Base-by-base conservation (phyloP, 2,113 vertebrate species). In the Dolichallabes microphthalmus region DNA sequence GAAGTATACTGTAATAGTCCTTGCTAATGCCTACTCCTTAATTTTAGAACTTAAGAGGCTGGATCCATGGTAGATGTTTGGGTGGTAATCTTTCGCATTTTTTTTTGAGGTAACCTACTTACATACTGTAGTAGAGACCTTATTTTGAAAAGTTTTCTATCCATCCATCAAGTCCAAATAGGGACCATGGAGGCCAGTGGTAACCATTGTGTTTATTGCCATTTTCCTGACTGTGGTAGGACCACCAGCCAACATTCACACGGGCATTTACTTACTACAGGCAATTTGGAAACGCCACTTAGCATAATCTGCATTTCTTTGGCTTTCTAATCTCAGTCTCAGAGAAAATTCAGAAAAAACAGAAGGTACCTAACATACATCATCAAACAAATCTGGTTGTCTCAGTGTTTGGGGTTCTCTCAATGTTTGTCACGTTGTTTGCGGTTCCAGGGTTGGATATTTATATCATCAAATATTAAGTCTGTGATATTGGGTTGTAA, bases 391-490 rank as follows among this genome's bases (percentile, higher is more conserved):
- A 53, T 45, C 13, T 53, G 25, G 45, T 75, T 53, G 15, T 13
- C 39, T 74, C 45, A 45, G 45, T 45, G 45, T 45, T 45, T 45
- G 45, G 39, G 4, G 4, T 39, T 39, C 39, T 39, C 39, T 39
- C 39, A 39, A 3, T 39, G 39, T 39, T 45, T 45, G 73, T 52
- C 73, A 15, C 25, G 4, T 0, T 53, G 25, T 50, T 50, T 75
- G 39, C n/a, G n/a, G 25, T 75, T 75, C 12, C 39, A 14, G 13
- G 10, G 22, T 52, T 27, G 50, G 22, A 75, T 53, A 75, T 53
- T 75, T 53, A 9, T 75, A 75, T 53, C 25, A 75, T 53, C 50
- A 75, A 27, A 53, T 75, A 75, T 75, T 75, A 75, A 75, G 22
- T 27, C 45, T 75, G 5, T 75, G 45, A 75, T 75, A 27, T 53